A percentile compares a stretch with the other conserved stretches of the same genome.
phyloP scores from a whole-genome alignment of 2,113 vertebrate genomes.

The Perognathus longimembris region DNA sequence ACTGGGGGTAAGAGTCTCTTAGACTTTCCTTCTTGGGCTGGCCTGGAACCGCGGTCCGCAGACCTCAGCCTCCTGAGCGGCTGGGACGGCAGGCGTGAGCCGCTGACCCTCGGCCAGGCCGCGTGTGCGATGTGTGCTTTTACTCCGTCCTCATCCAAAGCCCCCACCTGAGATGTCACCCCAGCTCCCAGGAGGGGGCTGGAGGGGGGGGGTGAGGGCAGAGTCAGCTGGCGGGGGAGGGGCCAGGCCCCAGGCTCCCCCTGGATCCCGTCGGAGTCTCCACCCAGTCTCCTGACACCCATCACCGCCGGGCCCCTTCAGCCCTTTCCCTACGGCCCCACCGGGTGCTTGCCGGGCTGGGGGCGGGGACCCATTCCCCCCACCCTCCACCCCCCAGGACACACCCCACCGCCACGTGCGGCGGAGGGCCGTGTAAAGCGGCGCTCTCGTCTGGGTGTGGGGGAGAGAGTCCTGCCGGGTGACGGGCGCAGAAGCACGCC shows the following conservation, averaged over 20 bases:
- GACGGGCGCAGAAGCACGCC: not conserved
- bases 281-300: not conserved
- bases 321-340: not conserved
- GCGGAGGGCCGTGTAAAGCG: fast-evolving
- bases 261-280: too few relatives aligned
- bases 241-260: not conserved
- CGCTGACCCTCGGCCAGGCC: too few relatives aligned
- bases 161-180: too few relatives aligned
- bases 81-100: too few relatives aligned
- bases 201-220: too few relatives aligned
- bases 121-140: fast-evolving
- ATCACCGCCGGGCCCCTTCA: not conserved
- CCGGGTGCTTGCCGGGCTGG: not conserved
- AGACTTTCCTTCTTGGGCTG: too few relatives aligned
- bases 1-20: too few relatives aligned
- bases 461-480: not conserved
- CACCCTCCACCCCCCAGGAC: not conserved
- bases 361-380: not conserved
- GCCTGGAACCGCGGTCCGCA: too few relatives aligned
- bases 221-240: too few relatives aligned
- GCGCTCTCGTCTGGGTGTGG: not conserved
- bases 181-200: not conserved
- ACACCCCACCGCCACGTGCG: fast-evolving
- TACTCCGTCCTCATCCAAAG: not conserved
- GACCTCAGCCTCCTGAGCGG: too few relatives aligned